Conservation (phyloP, 2,797 vertebrate genomes). For the Alauda arvensis region DNA sequence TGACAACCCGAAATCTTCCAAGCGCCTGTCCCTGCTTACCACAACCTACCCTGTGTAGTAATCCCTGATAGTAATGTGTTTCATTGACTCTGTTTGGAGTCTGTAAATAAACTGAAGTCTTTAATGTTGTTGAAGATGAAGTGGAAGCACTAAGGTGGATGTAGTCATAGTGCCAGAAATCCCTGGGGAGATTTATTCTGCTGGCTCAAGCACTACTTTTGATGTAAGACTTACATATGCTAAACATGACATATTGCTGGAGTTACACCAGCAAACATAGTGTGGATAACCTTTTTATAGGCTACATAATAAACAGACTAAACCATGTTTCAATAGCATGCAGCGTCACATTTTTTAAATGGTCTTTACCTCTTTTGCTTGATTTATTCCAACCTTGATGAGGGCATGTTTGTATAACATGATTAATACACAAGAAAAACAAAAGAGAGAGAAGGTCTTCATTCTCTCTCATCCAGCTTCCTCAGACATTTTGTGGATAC, state of each 20-base stretch:
- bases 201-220: neutral
- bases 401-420: neutral
- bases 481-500: neutral
- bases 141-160: neutral
- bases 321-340: neutral
- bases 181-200: neutral
- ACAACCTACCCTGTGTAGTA: neutral
- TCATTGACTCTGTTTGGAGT: neutral
- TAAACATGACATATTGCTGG: neutral
- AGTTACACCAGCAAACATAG: neutral
- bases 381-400: neutral
- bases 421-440: neutral
- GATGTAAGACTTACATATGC: neutral
- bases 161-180: neutral
- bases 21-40: no score
- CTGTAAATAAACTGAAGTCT: neutral
- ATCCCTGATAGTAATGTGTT: neutral
- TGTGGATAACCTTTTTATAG: neutral
- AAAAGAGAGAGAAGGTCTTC: neutral
- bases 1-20: no score
- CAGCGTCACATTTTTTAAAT: neutral
- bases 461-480: neutral
- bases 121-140: neutral
- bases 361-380: neutral
- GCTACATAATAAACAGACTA: neutral